Base-by-base conservation (phyloP, 2,888 invertebrate genomes). In the Allygus modestus region DNA sequence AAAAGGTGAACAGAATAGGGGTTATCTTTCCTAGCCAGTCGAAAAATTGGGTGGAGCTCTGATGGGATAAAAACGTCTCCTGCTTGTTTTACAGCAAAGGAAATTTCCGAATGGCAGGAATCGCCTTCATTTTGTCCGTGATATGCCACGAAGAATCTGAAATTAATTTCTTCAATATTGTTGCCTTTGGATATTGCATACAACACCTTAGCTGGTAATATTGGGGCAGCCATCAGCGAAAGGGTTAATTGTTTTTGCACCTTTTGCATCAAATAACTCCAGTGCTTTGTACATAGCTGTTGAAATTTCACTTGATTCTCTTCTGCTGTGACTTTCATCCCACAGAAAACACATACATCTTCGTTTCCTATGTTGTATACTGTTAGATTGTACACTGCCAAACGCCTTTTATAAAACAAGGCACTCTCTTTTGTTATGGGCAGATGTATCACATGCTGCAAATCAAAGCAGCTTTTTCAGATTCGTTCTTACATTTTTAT, bases 121-220 rank as follows among this genome's bases (percentile, higher is more conserved):
- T 81, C 81, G 9, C 81, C 81, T 81, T 81, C 61, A 28, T 61
- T 61, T 61, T 61, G 61, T 15, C 61, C 61, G 15, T 61, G 61
- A 28, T 61, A 61, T 17, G 81, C n/a, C 33, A 61, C 51, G 61
- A 81, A 81, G 31, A 81, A 81, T 33, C 69, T 28, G 11, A 81
- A 26, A 26, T 23, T 17, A 15, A 81, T 51, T 9, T 81, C 81
- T 46, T n/a, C n/a, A n/a, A n/a, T n/a, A n/a, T n/a, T n/a, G n/a
- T n/a, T n/a, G n/a, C n/a, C n/a, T n/a, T n/a, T n/a, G n/a, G n/a
- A n/a, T n/a, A n/a, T n/a, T n/a, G n/a, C n/a, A n/a, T n/a, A n/a
- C n/a, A n/a, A n/a, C 23, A 81, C n/a, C 81, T 54, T 81, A 54
- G 81, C 43, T 20, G 81, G 46, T 31, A 81, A 54, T 20, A 81